Evolutionary conservation across 1,140 invertebrate genomes (phyloP), one percentile per base, ranked within the genome.

Genomic region (Asbolus verrucosus): DNA sequence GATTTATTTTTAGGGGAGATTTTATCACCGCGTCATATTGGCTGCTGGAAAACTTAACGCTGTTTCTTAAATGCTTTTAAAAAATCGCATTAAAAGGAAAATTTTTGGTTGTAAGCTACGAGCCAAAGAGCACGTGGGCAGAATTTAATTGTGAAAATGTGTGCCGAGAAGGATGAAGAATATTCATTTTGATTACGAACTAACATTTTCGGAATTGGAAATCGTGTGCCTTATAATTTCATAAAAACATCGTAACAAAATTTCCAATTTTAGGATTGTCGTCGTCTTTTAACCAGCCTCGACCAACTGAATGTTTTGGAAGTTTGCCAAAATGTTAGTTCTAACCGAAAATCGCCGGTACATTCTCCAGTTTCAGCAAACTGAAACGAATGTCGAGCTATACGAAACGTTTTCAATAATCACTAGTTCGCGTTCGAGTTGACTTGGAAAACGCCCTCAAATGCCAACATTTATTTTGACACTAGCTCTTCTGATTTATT

Each of bases 251-350:
- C 50, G 54, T 67, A 67, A 71, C 63, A 46, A 41, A 67, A 71
- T 71, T 71, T 71, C 65, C 70, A 67, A 71, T 71, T 71, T 71
- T 67, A 61, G 65, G 61, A 71, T 67, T 71, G 54, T 66, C 59
- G 54, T 62, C 70, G 54, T 69, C 67, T 69, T 69, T 71, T 67
- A 71, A 59, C 33, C 31, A 66, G 33, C 50, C 65, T 62, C 46
- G 46, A 59, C 50, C 65, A 62, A 63, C 43, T 39, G 43, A 72
- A 59, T 61, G 60, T 63, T 27, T 68, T 72, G 70, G 66, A 67
- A 65, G 21, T 43, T 19, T 33, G 66, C 70, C 70, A 72, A 69
- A 67, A 72, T 59, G 70, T 65, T 72, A 39, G 46, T 69, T 69
- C 38, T 36, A 70, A 46, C 60, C 30, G 66, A 69, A 65, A 63